These are phyloP conservation scores for Aphelocoma californica DNA, from an alignment of 2,797 vertebrate genomes.

Conservation along the genomic window DNA sequence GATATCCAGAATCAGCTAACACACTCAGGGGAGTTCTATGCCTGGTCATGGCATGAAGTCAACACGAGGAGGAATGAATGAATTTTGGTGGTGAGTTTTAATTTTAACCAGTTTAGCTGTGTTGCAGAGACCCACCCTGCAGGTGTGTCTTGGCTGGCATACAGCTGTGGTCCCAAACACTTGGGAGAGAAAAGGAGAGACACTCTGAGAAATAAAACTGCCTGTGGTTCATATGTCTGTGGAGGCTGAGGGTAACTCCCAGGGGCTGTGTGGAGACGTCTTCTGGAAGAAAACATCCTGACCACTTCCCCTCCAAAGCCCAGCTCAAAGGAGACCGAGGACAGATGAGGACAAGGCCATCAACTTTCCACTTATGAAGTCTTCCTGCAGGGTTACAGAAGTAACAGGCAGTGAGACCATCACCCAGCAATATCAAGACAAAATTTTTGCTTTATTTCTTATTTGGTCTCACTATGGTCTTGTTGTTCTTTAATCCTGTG, in stretches of 20 bases:
- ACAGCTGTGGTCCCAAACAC: neutral
- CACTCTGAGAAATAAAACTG: neutral
- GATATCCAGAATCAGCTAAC: neutral
- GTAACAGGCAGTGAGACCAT: neutral
- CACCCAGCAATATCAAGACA: neutral
- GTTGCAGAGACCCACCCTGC: neutral
- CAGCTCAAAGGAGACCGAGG: accelerated
- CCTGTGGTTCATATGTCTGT: neutral
- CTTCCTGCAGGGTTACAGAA: neutral
- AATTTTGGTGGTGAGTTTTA: neutral
- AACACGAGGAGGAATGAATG: neutral
- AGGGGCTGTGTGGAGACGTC: neutral
- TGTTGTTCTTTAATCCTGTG: neutral
- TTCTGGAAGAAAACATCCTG: neutral
- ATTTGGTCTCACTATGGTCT: neutral
- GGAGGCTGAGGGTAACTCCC: neutral
- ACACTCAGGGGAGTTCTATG: neutral
- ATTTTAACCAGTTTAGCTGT: neutral
- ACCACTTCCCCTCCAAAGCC: neutral
- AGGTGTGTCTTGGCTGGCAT: neutral
- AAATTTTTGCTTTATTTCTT: neutral
- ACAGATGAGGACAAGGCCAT: neutral
- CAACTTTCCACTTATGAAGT: neutral
- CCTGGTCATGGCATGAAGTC: neutral
- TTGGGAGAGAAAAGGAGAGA: neutral